Evolutionary conservation across 2,797 vertebrate genomes (phyloP).

Genomic region (Chelon auratus): DNA sequence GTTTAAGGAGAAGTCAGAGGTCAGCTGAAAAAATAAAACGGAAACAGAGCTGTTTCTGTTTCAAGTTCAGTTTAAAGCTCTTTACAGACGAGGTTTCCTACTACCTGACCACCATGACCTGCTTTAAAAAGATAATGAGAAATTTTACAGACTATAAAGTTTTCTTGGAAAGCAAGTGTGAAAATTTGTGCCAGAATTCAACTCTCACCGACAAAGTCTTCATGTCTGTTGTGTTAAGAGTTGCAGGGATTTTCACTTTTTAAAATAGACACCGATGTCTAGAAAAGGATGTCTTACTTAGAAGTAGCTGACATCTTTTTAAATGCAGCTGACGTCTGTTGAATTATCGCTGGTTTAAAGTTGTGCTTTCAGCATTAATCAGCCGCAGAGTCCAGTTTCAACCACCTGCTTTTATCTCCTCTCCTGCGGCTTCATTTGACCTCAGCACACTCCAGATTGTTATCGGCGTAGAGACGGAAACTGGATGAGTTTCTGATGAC

Average conservation of each 20-base stretch:
- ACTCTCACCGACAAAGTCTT: background rate
- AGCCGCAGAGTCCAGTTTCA: slow-evolving; percentile 20
- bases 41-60: background rate
- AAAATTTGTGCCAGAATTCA: background rate
- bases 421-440: slow-evolving; percentile 28
- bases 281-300: background rate
- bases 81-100: background rate
- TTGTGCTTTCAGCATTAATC: slow-evolving; percentile 8
- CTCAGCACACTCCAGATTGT: slow-evolving; percentile 27
- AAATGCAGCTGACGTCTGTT: background rate
- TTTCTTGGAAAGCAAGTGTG: background rate
- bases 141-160: background rate
- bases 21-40: slow-evolving; percentile 30
- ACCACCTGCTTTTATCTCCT: slow-evolving; percentile 29
- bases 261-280: background rate
- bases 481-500: slow-evolving; percentile 5
- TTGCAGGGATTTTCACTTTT: background rate
- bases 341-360: slow-evolving; percentile 3
- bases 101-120: background rate
- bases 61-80: background rate
- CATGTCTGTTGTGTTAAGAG: background rate
- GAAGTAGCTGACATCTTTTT: background rate
- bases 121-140: background rate
- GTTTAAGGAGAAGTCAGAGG: slow-evolving; percentile 57
- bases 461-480: slow-evolving; percentile 28